Percentiles rank a stretch among this genome's conserved stretches.
These are phyloP conservation scores for Nymphalis polychloros DNA, from an alignment of 2,888 invertebrate species.

Conservation along the genomic window DNA sequence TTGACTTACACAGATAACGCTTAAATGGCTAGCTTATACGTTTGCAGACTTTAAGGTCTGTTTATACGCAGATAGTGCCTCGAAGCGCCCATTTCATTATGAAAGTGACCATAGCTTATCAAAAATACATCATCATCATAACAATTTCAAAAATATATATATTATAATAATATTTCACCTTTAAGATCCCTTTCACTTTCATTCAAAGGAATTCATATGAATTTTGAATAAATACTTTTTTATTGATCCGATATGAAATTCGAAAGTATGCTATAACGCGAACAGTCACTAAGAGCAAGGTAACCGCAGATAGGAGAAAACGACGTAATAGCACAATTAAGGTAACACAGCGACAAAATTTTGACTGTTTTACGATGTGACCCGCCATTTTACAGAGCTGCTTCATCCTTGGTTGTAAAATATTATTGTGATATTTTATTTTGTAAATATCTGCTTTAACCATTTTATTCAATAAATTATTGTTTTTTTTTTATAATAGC, in stretches of 20 bases:
- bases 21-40: too few relatives aligned
- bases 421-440: slow-evolving; percentile 18
- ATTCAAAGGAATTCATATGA: neutral
- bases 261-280: neutral
- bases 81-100: too few relatives aligned
- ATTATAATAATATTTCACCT: too few relatives aligned
- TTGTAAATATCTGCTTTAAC: neutral
- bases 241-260: neutral
- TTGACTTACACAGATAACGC: too few relatives aligned
- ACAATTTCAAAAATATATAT: too few relatives aligned
- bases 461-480: neutral
- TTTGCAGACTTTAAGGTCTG: too few relatives aligned
- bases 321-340: slow-evolving; percentile 43
- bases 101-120: too few relatives aligned
- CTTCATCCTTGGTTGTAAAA: slow-evolving; percentile 14
- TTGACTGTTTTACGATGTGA: slow-evolving; percentile 43
- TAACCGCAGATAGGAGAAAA: slow-evolving; percentile 37
- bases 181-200: too few relatives aligned
- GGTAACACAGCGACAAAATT: slow-evolving; percentile 41
- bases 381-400: slow-evolving; percentile 35
- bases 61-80: too few relatives aligned
- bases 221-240: too few relatives aligned
- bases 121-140: too few relatives aligned
- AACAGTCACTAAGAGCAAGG: slow-evolving; percentile 27
- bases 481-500: neutral